These are phyloP conservation scores for Drosophila atroscutellata DNA, from an alignment of 2,888 invertebrate species.

Conservation along the genomic window DNA sequence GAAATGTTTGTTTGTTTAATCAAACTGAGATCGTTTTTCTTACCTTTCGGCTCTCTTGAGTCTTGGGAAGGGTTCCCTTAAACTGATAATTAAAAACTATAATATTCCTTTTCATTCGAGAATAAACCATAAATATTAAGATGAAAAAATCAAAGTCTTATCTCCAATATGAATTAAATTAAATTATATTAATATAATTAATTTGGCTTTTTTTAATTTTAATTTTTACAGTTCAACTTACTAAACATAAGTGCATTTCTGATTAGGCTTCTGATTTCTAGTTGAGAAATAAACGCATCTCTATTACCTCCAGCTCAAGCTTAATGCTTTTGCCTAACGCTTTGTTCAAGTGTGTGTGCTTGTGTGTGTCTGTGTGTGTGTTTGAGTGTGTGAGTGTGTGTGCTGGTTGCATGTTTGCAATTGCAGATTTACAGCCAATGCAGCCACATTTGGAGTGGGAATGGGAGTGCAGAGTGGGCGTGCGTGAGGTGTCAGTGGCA, in stretches of 20 bases:
- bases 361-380: slow-evolving; percentile 16
- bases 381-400: slow-evolving; percentile 1
- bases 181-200: too few species aligned
- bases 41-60: neutral
- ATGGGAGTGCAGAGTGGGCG: slow-evolving; percentile 46
- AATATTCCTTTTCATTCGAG: neutral
- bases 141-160: neutral
- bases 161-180: neutral
- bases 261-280: neutral
- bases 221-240: neutral
- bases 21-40: slow-evolving; percentile 18
- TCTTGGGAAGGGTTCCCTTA: neutral
- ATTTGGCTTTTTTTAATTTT: neutral
- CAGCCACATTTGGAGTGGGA: slow-evolving; percentile 21
- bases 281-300: neutral
- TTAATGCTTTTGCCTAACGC: slow-evolving; percentile 24
- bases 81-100: neutral
- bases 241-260: neutral
- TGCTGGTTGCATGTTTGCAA: slow-evolving; percentile 31
- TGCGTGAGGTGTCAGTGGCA: slow-evolving; percentile 72
- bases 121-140: neutral
- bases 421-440: slow-evolving; percentile 61
- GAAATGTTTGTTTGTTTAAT: slow-evolving; percentile 20
- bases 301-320: slow-evolving; percentile 28
- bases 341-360: slow-evolving; percentile 6